Percentiles rank a stretch among this genome's conserved stretches.
These are phyloP conservation scores for Eristalis tenax DNA, from an alignment of 2,888 invertebrate genomes.

Conservation along the genomic window DNA sequence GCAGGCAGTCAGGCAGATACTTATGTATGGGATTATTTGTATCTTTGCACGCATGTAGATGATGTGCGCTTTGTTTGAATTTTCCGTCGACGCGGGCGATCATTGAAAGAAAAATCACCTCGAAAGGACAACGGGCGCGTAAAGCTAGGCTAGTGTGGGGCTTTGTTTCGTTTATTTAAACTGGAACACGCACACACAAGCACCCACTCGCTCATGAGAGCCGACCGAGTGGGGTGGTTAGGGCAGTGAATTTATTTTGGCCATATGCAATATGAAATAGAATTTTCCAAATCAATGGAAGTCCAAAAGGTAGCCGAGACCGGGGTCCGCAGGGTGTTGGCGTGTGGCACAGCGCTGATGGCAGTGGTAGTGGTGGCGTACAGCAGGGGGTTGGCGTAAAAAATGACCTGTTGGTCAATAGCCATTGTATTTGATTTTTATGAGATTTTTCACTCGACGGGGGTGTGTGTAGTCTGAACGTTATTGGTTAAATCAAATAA, in stretches of 20 bases:
- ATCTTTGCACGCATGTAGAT: constrained; percentile 1
- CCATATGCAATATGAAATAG: constrained; percentile 50
- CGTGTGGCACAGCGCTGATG: background rate
- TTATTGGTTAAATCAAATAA: constrained; percentile 37
- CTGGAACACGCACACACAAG: constrained; percentile 2
- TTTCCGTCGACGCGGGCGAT: background rate
- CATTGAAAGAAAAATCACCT: constrained; percentile 9
- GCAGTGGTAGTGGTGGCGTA: no score
- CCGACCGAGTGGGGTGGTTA: constrained; percentile 23
- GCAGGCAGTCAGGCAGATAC: background rate
- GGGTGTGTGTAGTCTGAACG: background rate
- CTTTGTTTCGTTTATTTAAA: background rate
- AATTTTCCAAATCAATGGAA: constrained; percentile 59
- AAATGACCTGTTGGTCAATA: constrained; percentile 66
- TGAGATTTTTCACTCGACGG: constrained; percentile 62
- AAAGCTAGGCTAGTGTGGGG: constrained; percentile 1
- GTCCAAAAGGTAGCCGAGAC: background rate
- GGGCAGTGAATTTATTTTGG: constrained; percentile 38
- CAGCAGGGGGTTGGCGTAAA: background rate
- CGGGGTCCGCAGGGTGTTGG: background rate
- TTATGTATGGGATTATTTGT: constrained; percentile 12
- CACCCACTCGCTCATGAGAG: background rate
- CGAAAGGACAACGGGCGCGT: background rate
- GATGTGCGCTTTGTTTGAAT: constrained; percentile 25
- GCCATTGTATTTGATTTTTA: constrained; percentile 65